Evolutionary conservation across 2,888 invertebrate genomes (phyloP).

Genomic region (Eupithecia pulchellata): DNA sequence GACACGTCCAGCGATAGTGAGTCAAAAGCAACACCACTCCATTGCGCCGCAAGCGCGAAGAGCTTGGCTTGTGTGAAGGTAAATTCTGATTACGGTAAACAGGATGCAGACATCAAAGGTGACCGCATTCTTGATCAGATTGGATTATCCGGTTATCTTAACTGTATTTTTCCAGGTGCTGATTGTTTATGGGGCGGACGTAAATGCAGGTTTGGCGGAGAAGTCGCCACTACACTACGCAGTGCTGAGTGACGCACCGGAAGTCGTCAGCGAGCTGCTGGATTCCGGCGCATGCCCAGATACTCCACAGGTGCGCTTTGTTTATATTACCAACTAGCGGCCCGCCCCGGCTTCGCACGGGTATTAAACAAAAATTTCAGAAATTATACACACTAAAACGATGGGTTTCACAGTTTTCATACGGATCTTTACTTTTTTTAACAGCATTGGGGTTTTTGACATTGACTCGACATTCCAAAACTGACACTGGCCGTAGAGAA

Average conservation of each 20-base stretch:
- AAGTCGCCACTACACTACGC: conserved; percentile 94
- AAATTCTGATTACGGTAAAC: conserved; percentile 52
- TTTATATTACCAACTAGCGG: conserved; percentile 39
- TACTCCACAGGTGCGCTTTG: conserved; percentile 88
- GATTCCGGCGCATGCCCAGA: conserved; percentile 93
- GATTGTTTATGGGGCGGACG: conserved; percentile 90
- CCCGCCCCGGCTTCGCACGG: too few species aligned
- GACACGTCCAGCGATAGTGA: conserved; percentile 86
- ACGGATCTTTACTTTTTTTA: too few species aligned
- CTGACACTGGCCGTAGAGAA: too few species aligned
- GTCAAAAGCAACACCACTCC: conserved; percentile 89
- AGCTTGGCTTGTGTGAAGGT: conserved; percentile 86
- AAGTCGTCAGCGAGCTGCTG: conserved; percentile 90
- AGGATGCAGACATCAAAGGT: conserved; percentile 53
- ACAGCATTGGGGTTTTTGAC: too few species aligned
- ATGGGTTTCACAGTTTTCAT: too few species aligned
- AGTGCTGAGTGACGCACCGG: conserved; percentile 90
- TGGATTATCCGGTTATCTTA: conserved; percentile 42
- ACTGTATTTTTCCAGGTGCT: conserved; percentile 80
- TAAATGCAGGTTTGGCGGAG: conserved; percentile 89
- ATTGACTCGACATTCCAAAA: too few species aligned
- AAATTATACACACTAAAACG: too few species aligned
- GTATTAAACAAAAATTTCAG: too few species aligned
- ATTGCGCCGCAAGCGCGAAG: conserved; percentile 90
- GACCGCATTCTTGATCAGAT: conserved; percentile 40